A percentile compares a stretch with the other conserved stretches of the same genome.
These are phyloP conservation scores for Danio kyathit DNA, from an alignment of 2,797 vertebrate genomes.

Conservation along the genomic window DNA sequence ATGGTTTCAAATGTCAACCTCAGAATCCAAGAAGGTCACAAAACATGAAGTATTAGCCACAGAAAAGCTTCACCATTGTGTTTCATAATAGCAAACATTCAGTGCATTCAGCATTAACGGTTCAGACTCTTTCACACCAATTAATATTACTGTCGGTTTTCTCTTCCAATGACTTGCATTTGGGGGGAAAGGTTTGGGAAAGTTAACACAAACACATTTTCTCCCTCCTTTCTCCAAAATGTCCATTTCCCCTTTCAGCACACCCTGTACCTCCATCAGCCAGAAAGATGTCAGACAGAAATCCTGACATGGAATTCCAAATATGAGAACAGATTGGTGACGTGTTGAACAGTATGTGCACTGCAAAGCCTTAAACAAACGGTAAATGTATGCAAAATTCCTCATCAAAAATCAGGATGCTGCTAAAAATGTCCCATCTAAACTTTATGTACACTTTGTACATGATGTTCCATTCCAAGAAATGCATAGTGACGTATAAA, in stretches of 20 bases:
- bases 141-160: conserved; percentile 22
- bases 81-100: not conserved
- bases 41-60: conserved; percentile 2
- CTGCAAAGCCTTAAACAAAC: not conserved
- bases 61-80: not conserved
- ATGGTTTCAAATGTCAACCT: conserved; percentile 20
- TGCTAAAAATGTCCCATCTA: not conserved
- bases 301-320: conserved; percentile 74
- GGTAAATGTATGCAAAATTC: not conserved
- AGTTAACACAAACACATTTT: conserved; percentile 19
- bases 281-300: conserved; percentile 70
- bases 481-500: not conserved
- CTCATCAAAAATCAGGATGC: not conserved
- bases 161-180: not conserved
- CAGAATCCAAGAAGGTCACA: not conserved
- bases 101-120: conserved; percentile 5
- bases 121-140: conserved; percentile 10
- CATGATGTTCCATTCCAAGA: not conserved
- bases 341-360: not conserved
- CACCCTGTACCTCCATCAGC: conserved; percentile 74
- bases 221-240: conserved; percentile 57
- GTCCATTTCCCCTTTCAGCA: conserved; percentile 62
- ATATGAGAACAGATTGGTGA: conserved; percentile 11
- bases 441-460: not conserved
- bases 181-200: not conserved